Evolutionary conservation across 1,140 invertebrate species (phyloP), one percentile per base, ranked within the genome.

Genomic region (Psix sp.): DNA sequence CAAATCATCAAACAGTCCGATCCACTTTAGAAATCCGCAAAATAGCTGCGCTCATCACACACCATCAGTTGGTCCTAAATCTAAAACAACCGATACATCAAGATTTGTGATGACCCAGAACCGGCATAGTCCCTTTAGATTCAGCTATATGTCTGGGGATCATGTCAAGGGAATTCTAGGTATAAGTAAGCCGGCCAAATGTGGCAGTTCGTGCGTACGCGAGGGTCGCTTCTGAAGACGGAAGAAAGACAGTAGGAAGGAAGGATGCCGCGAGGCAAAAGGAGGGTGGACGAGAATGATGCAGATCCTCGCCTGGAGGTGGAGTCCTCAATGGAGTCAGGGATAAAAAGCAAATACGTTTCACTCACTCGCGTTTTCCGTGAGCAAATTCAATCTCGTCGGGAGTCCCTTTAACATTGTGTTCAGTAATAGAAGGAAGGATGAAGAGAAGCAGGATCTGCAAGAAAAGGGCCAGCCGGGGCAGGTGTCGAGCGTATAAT

Each of bases 321-420:
- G 74, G 72, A 81, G 71, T 81, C 77, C 82, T 84, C 79, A 83
- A 83, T 82, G 79, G 77, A 83, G 80, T 78, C 76, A 81, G 81
- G 80, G 77, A 83, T 84, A 84, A 86, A 84, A 86, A 85, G 84
- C 83, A 85, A 86, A 85, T 85, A 85, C 81, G 80, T 85, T 85
- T 85, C 83, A 83, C 80, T 84, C 81, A 81, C 81, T 83, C 84
- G 84, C 82, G 81, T 83, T 84, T 84, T 84, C 82, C 79, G 83
- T 84, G 82, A 81, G 83, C 81, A 86, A 86, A 86, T 85, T 85
- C 83, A 86, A 85, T 86, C 83, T 85, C 81, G 83, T 83, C 81
- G 78, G 81, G 80, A 83, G 77, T 84, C 81, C 79, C 82, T 81
- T 84, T 84, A 84, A 84, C 83, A 85, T 84, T 85, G 82, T 84